Base-by-base conservation (phyloP, 2,797 vertebrate genomes). In the Enteromius mattozi region DNA sequence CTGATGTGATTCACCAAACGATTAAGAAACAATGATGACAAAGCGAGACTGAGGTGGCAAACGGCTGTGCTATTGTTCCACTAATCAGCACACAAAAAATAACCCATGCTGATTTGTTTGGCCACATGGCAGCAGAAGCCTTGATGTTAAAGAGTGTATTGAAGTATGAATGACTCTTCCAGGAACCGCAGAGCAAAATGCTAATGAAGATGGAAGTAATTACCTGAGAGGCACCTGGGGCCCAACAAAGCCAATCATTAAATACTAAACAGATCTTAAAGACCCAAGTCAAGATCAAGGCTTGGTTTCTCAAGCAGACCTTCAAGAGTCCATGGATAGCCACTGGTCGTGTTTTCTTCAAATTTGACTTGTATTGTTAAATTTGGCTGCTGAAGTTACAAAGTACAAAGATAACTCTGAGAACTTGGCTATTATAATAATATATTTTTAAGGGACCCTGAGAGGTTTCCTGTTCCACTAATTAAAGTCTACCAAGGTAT, bases 171-270 rank as follows among this genome's bases (percentile, higher is more conserved):
- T 65, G 85, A 86, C 86, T 91, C 88, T 90, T 90, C 89, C 75
- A 89, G 89, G 84, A 61, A 83, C 78, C 72, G 82, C 75, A 66
- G 71, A 75, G 85, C 80, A 75, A 83, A 78, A 85, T 71, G 79
- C 85, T 85, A 82, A 56, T 84, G 77, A 91, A 88, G 90, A 91
- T 93, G 92, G 90, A 91, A 93, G 87, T 89, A 91, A 93, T 93
- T 92, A 93, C 89, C 89, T 91, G 83, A 21, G 84, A 88, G 86
- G 78, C 82, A 91, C 86, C 86, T 88, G 87, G 76, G 87, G 86
- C 88, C 86, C 80, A 65, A 87, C 66, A 81, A 79, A 91, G 86
- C 82, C 82, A 47, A 88, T 87, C 81, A 66, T 75, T 87, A 90
- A 88, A 87, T 37, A 24, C 85, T 85, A 84, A 83, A 84, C 76